Conservation (phyloP, 2,888 invertebrate species). For the Drosophila falleni region DNA sequence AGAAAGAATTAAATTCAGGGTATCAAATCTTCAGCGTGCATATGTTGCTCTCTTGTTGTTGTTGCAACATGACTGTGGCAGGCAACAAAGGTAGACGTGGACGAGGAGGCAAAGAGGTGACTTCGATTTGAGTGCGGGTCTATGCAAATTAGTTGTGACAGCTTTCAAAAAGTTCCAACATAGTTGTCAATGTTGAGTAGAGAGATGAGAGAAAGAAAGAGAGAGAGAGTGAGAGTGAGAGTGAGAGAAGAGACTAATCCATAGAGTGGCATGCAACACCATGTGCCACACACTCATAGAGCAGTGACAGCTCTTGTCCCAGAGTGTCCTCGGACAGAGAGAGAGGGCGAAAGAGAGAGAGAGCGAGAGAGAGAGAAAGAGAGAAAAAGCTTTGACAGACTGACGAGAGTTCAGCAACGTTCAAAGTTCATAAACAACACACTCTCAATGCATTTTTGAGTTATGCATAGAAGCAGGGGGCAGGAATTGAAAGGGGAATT, state of each 20-base stretch:
- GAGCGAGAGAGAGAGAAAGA: background rate
- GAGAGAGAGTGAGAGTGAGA: slow-evolving; percentile 4
- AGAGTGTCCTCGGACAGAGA: slow-evolving; percentile 11
- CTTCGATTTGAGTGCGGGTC: slow-evolving; percentile 26
- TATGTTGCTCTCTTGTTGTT: background rate
- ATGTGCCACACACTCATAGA: slow-evolving; percentile 8
- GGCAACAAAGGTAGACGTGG: background rate
- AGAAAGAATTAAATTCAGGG: background rate
- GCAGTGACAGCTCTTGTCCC: background rate
- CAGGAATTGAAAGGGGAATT: background rate
- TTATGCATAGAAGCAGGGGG: slow-evolving; percentile 28
- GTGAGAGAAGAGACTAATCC: slow-evolving; percentile 42
- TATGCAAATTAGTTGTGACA: slow-evolving; percentile 81
- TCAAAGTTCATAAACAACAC: slow-evolving; percentile 74
- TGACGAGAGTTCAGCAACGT: slow-evolving; percentile 50
- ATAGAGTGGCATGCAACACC: slow-evolving; percentile 30
- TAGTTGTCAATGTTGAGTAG: slow-evolving; percentile 64
- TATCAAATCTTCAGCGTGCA: no score
- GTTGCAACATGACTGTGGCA: background rate
- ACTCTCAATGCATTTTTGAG: slow-evolving; percentile 56
- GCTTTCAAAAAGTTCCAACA: slow-evolving; percentile 77
- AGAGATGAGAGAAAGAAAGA: slow-evolving; percentile 7
- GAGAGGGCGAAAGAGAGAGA: slow-evolving; percentile 1
- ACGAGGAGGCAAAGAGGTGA: background rate
- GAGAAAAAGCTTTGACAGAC: slow-evolving; percentile 23